These are phyloP conservation scores for Colletes gigas DNA, from an alignment of 1,140 invertebrate species.

Conservation along the genomic window DNA sequence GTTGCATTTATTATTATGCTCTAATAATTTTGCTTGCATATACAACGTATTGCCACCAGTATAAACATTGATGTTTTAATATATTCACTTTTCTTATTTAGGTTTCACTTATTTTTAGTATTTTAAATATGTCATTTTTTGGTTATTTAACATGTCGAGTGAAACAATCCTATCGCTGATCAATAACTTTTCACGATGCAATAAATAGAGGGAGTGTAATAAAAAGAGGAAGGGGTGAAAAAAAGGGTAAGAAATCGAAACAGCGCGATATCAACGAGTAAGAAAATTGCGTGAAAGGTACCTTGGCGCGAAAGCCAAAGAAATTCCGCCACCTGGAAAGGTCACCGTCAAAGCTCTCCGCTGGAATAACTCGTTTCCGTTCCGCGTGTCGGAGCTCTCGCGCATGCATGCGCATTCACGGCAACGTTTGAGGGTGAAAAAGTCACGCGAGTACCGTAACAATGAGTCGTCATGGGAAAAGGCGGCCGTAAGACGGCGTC, in stretches of 20 bases:
- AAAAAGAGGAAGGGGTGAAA: not conserved
- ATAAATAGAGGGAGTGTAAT: not conserved
- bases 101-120: too few species aligned
- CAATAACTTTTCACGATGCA: not conserved
- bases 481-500: slow-evolving; percentile 43
- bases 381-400: slow-evolving; percentile 18
- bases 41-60: too few species aligned
- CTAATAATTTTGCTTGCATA: too few species aligned
- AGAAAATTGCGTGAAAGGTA: not conserved
- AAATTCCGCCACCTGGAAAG: slow-evolving; percentile 29
- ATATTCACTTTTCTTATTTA: too few species aligned
- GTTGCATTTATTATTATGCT: too few species aligned
- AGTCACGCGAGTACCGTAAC: slow-evolving; percentile 54
- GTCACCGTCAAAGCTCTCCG: slow-evolving; percentile 16
- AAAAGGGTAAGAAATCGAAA: too few species aligned
- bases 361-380: slow-evolving; percentile 44
- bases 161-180: too few species aligned
- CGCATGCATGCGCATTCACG: slow-evolving; percentile 28
- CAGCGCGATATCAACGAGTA: too few species aligned
- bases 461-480: slow-evolving; percentile 54
- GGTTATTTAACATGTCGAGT: too few species aligned
- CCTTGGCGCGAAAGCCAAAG: not conserved
- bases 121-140: too few species aligned
- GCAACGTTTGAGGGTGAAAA: slow-evolving; percentile 45
- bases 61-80: too few species aligned